phyloP scores from a whole-genome alignment of 2,113 vertebrate species.

The Rana temporaria region DNA sequence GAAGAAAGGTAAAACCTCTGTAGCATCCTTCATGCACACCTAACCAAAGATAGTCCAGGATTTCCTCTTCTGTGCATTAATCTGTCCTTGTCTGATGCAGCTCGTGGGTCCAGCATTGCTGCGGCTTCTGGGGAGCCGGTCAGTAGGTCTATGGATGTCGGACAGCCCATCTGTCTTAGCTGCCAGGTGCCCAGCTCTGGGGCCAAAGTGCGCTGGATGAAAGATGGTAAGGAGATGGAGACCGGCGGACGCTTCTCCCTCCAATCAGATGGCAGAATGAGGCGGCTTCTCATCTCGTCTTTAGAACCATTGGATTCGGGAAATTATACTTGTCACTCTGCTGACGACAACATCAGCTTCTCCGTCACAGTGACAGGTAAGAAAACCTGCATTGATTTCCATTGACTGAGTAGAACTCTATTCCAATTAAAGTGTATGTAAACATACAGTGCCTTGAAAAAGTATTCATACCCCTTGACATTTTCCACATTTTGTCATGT shows the following conservation, averaged over 20 bases:
- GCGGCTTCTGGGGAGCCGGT: not conserved
- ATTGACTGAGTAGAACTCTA: no score
- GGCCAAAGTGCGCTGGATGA: conserved; percentile 69
- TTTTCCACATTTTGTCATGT: no score
- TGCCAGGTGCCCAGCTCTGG: conserved; percentile 78
- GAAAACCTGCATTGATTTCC: not conserved
- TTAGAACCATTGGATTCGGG: conserved; percentile 73
- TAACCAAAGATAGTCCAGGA: no score
- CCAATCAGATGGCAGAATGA: conserved; percentile 76
- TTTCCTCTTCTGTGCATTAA: not conserved
- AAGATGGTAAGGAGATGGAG: conserved; percentile 73
- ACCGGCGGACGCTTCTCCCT: conserved; percentile 74
- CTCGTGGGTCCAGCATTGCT: conserved; percentile 22
- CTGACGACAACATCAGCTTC: conserved; percentile 74
- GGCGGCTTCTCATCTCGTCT: conserved; percentile 73
- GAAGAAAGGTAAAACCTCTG: no score
- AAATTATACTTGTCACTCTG: conserved; percentile 75
- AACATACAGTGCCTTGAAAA: no score
- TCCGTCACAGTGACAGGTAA: conserved; percentile 79
- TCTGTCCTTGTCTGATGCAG: conserved; percentile 37
- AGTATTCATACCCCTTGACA: no score
- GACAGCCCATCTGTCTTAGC: conserved; percentile 66
- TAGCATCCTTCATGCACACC: no score
- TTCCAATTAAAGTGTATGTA: no score
- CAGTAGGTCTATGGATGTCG: conserved; percentile 54